Base-by-base conservation (phyloP, 2,888 invertebrate genomes). In the Sphinx pinastri region DNA sequence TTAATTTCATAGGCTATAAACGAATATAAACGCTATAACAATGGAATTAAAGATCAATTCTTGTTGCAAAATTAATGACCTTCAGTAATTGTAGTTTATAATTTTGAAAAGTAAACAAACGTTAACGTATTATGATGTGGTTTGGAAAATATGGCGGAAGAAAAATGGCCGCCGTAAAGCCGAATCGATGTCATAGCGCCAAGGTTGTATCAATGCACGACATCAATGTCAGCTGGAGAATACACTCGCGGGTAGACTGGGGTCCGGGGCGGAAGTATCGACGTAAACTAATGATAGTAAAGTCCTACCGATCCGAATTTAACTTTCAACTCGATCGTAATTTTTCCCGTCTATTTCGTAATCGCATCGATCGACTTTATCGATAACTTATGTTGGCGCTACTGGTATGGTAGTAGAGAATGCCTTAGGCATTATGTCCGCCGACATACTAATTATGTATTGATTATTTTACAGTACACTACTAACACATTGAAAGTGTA, bases 91-190 rank as follows among this genome's bases (percentile, higher is more conserved):
- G 16, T 16, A 45, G 45, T n/a, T n/a, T 45, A 47, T 45, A 47
- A 45, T 60, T 60, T 54, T 47, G 2, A 45, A 60, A 49, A 19
- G 49, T 63, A 63, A 63, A 63, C 49, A 19, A 19, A 16, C 63
- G 49, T 63, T 19, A 47, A 49, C 16, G 47, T 63, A n/a, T 60
- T 60, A 63, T 63, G 63, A 63, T 63, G 63, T 19, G 63, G 63
- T 63, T 63, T 49, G n/a, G 19, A 63, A 63, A 49, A 19, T 19
- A 60, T 16, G 10, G 16, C 12, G 49, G 63, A 63, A 25, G 49
- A 47, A 13, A 25, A 25, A 19, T 19, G 14, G 16, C 14, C 1
- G 45, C 45, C 63, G 19, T 47, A 47, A 49, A 19, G 13, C 6
- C 13, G 49, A 63, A 63, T 63, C 63, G 47, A 63, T 63, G 49